Percentiles rank a stretch among this genome's conserved stretches.
These are phyloP conservation scores for Antheraea yamamai DNA, from an alignment of 2,888 invertebrate species.

Conservation along the genomic window DNA sequence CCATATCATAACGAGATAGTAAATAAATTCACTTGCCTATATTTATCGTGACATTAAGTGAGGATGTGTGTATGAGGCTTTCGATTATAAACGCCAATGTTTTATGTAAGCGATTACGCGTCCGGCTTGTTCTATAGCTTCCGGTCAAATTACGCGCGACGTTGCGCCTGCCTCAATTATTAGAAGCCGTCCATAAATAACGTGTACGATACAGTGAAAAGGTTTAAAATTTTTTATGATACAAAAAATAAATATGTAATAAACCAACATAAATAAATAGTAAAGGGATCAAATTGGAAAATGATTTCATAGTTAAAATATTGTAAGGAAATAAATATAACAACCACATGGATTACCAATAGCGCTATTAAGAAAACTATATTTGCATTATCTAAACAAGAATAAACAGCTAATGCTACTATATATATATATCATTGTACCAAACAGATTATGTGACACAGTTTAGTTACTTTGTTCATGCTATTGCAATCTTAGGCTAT, in stretches of 20 bases:
- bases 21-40: conserved; percentile 28
- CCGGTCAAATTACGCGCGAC: conserved; percentile 22
- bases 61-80: conserved; percentile 22
- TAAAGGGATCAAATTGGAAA: background rate
- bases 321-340: no score
- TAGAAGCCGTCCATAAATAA: background rate
- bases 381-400: background rate
- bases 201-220: background rate
- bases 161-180: conserved; percentile 25
- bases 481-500: background rate
- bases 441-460: background rate
- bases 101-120: conserved; percentile 18
- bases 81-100: conserved; percentile 12
- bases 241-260: no score
- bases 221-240: background rate
- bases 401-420: background rate
- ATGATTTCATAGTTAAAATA: background rate
- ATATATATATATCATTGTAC: background rate
- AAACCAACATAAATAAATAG: background rate
- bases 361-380: no score
- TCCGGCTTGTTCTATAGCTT: conserved; percentile 17
- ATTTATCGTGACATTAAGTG: conserved; percentile 26
- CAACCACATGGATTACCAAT: no score
- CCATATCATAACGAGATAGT: conserved; percentile 29
- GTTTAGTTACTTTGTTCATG: background rate